Evolutionary conservation across 2,888 invertebrate genomes (phyloP), one percentile per base, ranked within the genome.

Genomic region (Axea sp.): DNA sequence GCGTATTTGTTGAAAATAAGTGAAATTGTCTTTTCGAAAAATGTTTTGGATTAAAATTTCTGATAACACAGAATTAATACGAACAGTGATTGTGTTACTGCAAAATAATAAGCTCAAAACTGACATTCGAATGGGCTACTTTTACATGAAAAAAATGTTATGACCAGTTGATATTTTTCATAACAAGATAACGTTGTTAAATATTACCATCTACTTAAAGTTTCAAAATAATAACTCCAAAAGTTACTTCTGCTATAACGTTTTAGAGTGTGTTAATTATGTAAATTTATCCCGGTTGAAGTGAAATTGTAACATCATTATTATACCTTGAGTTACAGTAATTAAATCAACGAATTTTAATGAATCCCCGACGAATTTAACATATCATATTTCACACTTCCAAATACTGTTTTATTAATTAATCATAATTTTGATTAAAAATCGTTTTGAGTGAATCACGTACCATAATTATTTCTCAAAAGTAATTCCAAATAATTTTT

Each of bases 201-300:
- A n/a, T n/a, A n/a, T n/a, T n/a, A n/a, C n/a, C n/a, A 12, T 24
- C n/a, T 19, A 37, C 43, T 60, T 33, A 3, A 35, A 26, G 15
- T 37, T 60, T 8, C 14, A 26, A 45, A 35, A 59, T 43, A 59
- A 45, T 35, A 45, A 45, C n/a, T n/a, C n/a, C n/a, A 51, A 51
- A 35, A 51, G 51, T 37, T 37, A 3, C 6, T 11, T n/a, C 59
- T 6, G n/a, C 26, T 3, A 7, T 24, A 12, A 12, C 26, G 37
- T 30, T 17, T 12, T 19, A 2, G 15, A 37, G 12, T 15, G 11
- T 11, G 35, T 24, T 45, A 30, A 45, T 45, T 33, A 45, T 59
- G 35, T 26, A 59, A 35, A 35, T 59, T 59, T 31, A n/a, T n/a
- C n/a, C n/a, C 11, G 11, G 11, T 17, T 35, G 22, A 26, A 43